Conservation (phyloP, 2,888 invertebrate genomes). For the Pomacea canaliculata region DNA sequence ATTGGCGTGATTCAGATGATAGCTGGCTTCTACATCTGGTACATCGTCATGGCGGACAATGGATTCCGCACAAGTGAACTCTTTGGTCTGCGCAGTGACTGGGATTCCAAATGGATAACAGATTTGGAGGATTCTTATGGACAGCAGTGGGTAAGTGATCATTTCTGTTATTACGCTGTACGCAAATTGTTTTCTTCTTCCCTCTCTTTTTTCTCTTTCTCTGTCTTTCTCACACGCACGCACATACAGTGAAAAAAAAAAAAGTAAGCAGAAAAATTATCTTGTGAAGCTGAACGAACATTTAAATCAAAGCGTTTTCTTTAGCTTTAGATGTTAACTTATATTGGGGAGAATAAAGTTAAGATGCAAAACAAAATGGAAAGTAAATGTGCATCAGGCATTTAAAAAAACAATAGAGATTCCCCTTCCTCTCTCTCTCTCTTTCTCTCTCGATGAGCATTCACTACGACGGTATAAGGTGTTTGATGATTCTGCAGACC, state of each 20-base stretch:
- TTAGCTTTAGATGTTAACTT: no score
- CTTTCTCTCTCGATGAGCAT: no score
- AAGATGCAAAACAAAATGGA: no score
- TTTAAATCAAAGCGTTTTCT: no score
- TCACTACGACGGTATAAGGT: no score
- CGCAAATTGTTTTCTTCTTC: not conserved
- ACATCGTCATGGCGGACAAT: slow-evolving; percentile 99
- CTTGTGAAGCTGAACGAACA: no score
- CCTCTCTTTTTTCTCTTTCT: not conserved
- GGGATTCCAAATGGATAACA: slow-evolving; percentile 99
- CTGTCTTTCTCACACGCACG: slow-evolving; percentile 1
- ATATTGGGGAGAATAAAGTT: no score
- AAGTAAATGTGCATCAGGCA: no score
- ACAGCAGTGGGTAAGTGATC: slow-evolving; percentile 92
- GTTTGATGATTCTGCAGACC: slow-evolving; percentile 76
- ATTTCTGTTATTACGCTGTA: not conserved
- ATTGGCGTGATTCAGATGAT: slow-evolving; percentile 99
- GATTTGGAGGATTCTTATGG: slow-evolving; percentile 98
- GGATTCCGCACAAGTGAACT: slow-evolving; percentile 92
- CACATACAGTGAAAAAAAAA: not conserved
- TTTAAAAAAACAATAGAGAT: no score
- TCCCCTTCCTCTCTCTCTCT: no score
- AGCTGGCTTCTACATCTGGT: slow-evolving; percentile 99
- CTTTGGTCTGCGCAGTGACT: slow-evolving; percentile 94
- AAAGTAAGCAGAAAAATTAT: no score